phyloP scores from a whole-genome alignment of 2,888 invertebrate species.

The Disparrhopalites patrizii region DNA sequence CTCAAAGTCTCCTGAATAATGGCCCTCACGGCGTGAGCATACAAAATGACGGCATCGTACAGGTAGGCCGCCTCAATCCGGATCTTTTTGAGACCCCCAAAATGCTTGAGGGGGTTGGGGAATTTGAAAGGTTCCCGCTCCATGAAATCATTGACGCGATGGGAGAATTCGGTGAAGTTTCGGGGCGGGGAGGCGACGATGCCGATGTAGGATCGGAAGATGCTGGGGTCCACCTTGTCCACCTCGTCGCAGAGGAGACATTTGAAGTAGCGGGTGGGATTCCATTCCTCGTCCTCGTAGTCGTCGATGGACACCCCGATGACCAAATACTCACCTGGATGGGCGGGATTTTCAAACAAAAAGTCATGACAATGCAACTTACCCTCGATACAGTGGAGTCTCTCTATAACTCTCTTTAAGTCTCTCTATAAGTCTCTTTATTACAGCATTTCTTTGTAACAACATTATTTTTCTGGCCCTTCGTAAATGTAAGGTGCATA shows the following conservation, averaged over 20 bases:
- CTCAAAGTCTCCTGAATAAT: constrained; percentile 47
- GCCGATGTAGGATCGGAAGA: constrained; percentile 76
- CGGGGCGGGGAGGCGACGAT: constrained; percentile 66
- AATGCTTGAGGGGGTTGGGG: constrained; percentile 68
- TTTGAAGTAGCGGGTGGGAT: constrained; percentile 73
- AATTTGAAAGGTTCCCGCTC: constrained; percentile 83
- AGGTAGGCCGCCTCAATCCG: constrained; percentile 69
- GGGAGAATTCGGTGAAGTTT: constrained; percentile 57
- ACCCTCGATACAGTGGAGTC: too few species aligned
- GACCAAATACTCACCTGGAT: constrained; percentile 86
- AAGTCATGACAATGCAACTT: background rate
- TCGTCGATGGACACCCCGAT: constrained; percentile 87
- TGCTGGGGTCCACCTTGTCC: constrained; percentile 60
- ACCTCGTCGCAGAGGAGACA: constrained; percentile 66
- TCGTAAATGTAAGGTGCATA: too few species aligned
- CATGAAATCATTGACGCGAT: constrained; percentile 62
- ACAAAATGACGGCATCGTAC: constrained; percentile 82
- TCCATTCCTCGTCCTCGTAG: constrained; percentile 70
- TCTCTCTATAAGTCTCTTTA: too few species aligned
- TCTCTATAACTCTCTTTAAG: too few species aligned
- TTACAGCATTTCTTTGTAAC: too few species aligned
- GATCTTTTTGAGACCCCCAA: constrained; percentile 72
- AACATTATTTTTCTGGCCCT: too few species aligned
- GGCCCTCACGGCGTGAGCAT: constrained; percentile 69
- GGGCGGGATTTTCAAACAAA: too few species aligned